Percentiles rank a stretch among this genome's conserved stretches.
Evolutionary conservation across 2,888 invertebrate species (phyloP).

Genomic region (Apodemia hepburni): DNA sequence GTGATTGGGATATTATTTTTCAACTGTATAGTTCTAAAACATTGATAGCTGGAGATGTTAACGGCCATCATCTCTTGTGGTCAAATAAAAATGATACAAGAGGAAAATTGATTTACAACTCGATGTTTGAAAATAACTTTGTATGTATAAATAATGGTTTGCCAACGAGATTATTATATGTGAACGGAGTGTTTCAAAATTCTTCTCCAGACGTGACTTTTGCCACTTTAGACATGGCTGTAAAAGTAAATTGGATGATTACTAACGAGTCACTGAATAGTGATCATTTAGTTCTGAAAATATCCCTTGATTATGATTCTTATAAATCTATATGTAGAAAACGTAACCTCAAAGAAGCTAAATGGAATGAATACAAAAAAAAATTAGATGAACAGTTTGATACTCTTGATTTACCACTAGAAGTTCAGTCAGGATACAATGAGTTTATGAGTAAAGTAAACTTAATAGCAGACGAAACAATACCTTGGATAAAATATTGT

Average conservation of each 20-base stretch:
- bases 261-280: background rate
- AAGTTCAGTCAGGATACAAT: background rate
- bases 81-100: constrained; percentile 20
- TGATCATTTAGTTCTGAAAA: background rate
- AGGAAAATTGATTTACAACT: constrained; percentile 18
- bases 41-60: constrained; percentile 20
- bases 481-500: background rate
- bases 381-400: background rate
- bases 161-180: background rate
- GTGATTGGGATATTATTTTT: constrained; percentile 22
- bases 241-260: background rate
- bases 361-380: background rate
- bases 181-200: background rate
- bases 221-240: background rate
- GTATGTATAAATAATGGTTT: constrained; percentile 11
- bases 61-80: constrained; percentile 20
- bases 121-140: constrained; percentile 11
- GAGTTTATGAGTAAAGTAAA: background rate
- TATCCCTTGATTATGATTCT: background rate
- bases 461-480: background rate
- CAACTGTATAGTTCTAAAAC: constrained; percentile 1
- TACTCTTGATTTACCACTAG: background rate
- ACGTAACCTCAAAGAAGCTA: background rate
- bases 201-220: background rate
- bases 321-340: background rate